phyloP scores from a whole-genome alignment of 2,113 vertebrate genomes.

The Ariopsis seemanni region DNA sequence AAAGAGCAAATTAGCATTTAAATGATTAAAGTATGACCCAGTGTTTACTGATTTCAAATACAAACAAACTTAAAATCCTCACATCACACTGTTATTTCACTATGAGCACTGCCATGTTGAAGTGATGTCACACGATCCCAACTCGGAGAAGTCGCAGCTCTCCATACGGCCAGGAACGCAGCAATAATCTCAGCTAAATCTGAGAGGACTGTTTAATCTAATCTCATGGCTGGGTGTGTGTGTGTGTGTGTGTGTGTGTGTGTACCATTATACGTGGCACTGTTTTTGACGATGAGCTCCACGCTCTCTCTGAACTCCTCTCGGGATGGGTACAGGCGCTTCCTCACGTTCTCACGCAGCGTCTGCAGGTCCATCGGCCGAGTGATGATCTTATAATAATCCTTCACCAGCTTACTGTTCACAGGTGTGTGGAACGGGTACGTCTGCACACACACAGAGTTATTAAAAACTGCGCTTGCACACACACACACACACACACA shows the following conservation, averaged over 20 bases:
- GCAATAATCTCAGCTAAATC: background rate
- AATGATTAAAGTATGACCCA: too few species aligned
- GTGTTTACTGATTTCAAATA: too few species aligned
- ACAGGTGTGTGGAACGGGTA: conserved; percentile 98
- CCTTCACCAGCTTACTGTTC: conserved; percentile 94
- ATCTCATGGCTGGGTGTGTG: background rate
- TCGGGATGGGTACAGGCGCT: conserved; percentile 89
- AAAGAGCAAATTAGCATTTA: too few species aligned
- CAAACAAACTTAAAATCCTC: too few species aligned
- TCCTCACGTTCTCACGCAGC: conserved; percentile 92
- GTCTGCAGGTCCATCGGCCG: conserved; percentile 97
- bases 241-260: background rate
- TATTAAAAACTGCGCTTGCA: background rate
- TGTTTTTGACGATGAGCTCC: conserved; percentile 95
- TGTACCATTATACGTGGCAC: conserved; percentile 91
- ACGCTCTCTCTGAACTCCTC: conserved; percentile 95
- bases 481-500: conserved; percentile 18
- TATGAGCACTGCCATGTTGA: too few species aligned
- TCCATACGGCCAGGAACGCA: too few species aligned
- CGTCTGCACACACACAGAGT: conserved; percentile 71
- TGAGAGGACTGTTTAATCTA: background rate
- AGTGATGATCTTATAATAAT: conserved; percentile 97
- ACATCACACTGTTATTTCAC: too few species aligned
- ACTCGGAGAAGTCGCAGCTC: too few species aligned
- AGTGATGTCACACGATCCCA: too few species aligned